phyloP scores from a whole-genome alignment of 2,113 vertebrate genomes.

The Alethe castanea region DNA sequence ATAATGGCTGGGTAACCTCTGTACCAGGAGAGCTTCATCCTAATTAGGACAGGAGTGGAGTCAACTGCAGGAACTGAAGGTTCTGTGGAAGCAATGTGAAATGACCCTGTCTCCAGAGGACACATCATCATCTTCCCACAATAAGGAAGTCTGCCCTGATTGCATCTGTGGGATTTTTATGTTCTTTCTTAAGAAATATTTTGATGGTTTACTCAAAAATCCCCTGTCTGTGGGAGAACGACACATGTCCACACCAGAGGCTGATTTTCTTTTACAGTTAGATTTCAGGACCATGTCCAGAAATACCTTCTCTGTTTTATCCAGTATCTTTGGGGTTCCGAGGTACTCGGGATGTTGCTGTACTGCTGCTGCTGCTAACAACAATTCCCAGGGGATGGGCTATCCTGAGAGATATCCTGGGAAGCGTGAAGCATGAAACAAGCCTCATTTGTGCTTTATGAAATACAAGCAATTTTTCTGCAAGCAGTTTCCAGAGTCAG shows the following conservation, averaged over 20 bases:
- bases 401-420: neutral
- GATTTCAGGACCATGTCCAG: neutral
- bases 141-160: neutral
- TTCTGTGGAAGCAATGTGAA: neutral
- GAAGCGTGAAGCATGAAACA: neutral
- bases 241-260: neutral
- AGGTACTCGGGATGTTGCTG: fast-evolving
- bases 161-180: neutral
- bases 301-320: neutral
- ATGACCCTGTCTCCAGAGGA: neutral
- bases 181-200: neutral
- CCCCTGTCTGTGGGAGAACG: neutral
- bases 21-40: constrained; percentile 12
- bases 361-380: neutral
- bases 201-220: neutral
- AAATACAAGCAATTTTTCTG: neutral
- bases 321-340: neutral
- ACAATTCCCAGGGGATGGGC: neutral
- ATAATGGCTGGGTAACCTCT: neutral
- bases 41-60: neutral
- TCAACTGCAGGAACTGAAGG: constrained; percentile 3
- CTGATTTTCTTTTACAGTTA: neutral
- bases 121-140: too few relatives aligned
- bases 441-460: neutral
- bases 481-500: neutral